phyloP scores from a whole-genome alignment of 2,113 vertebrate genomes.

The Cynocephalus volans region DNA sequence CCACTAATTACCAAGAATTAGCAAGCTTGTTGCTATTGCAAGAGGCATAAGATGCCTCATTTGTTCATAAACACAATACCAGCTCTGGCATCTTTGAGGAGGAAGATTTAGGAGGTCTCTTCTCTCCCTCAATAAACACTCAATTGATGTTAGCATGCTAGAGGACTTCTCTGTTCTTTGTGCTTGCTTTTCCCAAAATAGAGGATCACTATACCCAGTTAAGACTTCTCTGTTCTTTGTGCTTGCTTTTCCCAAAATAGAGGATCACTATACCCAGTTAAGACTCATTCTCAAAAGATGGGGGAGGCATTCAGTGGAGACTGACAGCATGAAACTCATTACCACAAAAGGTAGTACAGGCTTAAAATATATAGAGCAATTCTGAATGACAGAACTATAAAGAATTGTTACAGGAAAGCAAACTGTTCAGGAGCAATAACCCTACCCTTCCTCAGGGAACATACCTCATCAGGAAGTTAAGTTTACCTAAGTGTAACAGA shows the following conservation, averaged over 20 bases:
- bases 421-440: slow-evolving; percentile 22
- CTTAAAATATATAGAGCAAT: slow-evolving; percentile 66
- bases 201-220: slow-evolving; percentile 52
- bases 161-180: slow-evolving; percentile 46
- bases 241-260: slow-evolving; percentile 56
- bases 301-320: slow-evolving; percentile 25
- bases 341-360: slow-evolving; percentile 55
- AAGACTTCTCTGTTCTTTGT: slow-evolving; percentile 65
- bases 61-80: slow-evolving; percentile 73
- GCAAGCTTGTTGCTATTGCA: slow-evolving; percentile 67
- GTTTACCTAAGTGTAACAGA: slow-evolving; percentile 28
- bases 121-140: slow-evolving; percentile 55
- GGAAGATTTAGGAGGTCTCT: slow-evolving; percentile 59
- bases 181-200: slow-evolving; percentile 55
- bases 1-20: slow-evolving; percentile 70
- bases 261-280: slow-evolving; percentile 58
- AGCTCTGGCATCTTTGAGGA: slow-evolving; percentile 53
- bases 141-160: slow-evolving; percentile 40
- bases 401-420: slow-evolving; percentile 59
- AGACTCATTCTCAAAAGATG: slow-evolving; percentile 70
- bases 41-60: slow-evolving; percentile 59
- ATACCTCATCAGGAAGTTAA: slow-evolving; percentile 63
- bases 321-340: not conserved
- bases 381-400: slow-evolving; percentile 58
- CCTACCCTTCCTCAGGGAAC: slow-evolving; percentile 10